Base-by-base conservation (phyloP, 2,888 invertebrate genomes). In the Lasius platythorax region DNA sequence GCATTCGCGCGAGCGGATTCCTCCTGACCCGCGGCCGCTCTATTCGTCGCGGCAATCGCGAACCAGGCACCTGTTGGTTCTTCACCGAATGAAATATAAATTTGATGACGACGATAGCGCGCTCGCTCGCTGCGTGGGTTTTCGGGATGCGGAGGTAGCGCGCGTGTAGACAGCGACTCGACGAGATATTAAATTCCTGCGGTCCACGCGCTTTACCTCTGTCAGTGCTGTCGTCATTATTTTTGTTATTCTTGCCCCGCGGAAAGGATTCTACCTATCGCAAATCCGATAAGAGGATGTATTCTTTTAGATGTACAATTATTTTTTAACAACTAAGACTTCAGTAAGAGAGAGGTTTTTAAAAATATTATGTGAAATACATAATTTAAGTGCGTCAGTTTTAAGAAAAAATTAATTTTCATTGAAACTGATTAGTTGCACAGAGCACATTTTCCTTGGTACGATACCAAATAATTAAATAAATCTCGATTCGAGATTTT, bases 61-160 rank as follows among this genome's bases (percentile, higher is more conserved):
- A 56, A 18, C 66, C 58, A 76, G 75, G 88, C 91, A 93, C 93
- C 93, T 93, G 91, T 90, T 91, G 92, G 84, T 85, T 85, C 85
- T 83, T 53, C 61, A 53, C 82, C 81, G 70, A 84, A 84, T 87
- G 87, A 91, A 90, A 92, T 92, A 92, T 91, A 91, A 91, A 91
- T 92, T 92, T 92, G 90, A 91, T 88, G 89, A 91, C 89, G 90
- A 90, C 88, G 67, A 75, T 72, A 72, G 73, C 30, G 82, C 28
- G 61, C 37, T 66, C 74, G 58, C 37, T 46, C 50, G 66, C 72
- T 82, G 81, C 83, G 83, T 67, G 75, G 72, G 50, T 67, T 81
- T 53, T 72, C 46, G 85, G 50, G 78, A 64, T 43, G 78, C 88
- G 58, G 76, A 78, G 66, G 64, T 12, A 56, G 64, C n/a, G 37